A percentile compares a stretch with the other conserved stretches of the same genome.
Evolutionary conservation across 2,888 invertebrate genomes (phyloP).

Genomic region (Chloroclystis v-ata): DNA sequence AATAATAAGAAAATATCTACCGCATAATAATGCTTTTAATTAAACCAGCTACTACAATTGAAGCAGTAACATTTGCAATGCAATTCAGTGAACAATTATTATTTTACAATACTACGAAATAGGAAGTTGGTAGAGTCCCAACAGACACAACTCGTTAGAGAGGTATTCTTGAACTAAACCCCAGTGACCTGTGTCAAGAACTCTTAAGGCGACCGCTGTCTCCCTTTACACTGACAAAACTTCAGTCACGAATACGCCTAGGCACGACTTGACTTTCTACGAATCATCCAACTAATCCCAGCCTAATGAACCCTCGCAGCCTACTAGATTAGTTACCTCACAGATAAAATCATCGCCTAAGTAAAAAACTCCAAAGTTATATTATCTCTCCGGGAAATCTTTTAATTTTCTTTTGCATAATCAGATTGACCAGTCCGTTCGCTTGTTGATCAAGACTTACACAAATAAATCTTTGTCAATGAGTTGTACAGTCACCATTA

Average conservation of each 20-base stretch:
- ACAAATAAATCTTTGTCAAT: conserved; percentile 71
- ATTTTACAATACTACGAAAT: too few relatives aligned
- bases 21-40: too few relatives aligned
- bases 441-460: conserved; percentile 47
- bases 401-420: conserved; percentile 23
- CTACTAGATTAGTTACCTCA: conserved; percentile 7
- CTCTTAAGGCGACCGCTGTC: conserved; percentile 1
- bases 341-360: conserved; percentile 8
- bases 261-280: background rate
- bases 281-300: background rate
- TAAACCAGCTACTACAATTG: too few relatives aligned
- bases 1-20: too few relatives aligned
- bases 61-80: too few relatives aligned
- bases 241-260: too few relatives aligned
- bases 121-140: too few relatives aligned
- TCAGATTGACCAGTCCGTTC: conserved; percentile 17
- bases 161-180: background rate
- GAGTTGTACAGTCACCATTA: conserved; percentile 54
- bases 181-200: conserved; percentile 2
- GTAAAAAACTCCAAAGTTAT: conserved; percentile 15
- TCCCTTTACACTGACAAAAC: background rate
- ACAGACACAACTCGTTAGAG: background rate
- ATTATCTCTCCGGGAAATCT: conserved; percentile 15
- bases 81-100: too few relatives aligned
- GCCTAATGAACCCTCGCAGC: background rate